These are phyloP conservation scores for Aphaenogaster floridana DNA, from an alignment of 1,140 invertebrate species.

Conservation along the genomic window DNA sequence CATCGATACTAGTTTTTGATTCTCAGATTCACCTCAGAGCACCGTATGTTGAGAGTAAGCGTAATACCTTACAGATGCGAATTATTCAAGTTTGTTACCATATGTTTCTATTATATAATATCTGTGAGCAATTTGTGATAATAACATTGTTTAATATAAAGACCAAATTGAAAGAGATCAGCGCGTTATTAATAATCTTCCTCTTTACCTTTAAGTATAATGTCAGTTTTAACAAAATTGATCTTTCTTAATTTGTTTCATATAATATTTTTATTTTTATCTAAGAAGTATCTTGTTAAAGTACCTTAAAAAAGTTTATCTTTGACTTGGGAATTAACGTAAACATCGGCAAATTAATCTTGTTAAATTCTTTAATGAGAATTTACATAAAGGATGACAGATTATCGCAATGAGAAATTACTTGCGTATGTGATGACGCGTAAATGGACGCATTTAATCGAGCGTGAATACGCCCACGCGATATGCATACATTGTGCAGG, in stretches of 20 bases:
- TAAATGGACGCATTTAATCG: slow-evolving; percentile 60
- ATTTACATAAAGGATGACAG: slow-evolving; percentile 16
- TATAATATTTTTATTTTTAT: neutral
- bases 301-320: neutral
- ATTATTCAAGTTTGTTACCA: neutral
- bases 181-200: neutral
- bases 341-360: neutral
- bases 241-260: neutral
- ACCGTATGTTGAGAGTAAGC: neutral
- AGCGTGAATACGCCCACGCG: slow-evolving; percentile 42
- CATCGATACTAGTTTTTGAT: slow-evolving; percentile 31
- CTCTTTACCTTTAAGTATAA: neutral
- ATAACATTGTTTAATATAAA: neutral
- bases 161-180: neutral
- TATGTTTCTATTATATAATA: neutral
- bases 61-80: neutral
- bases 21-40: neutral
- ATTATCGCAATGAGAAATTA: slow-evolving; percentile 47
- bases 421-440: slow-evolving; percentile 52
- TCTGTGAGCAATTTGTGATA: neutral
- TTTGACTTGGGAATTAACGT: neutral
- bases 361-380: slow-evolving; percentile 6
- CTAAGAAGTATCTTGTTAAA: neutral
- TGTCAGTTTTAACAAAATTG: neutral
- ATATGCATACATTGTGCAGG: slow-evolving; percentile 35